phyloP scores from a whole-genome alignment of 2,888 invertebrate genomes.

The Microchrysa polita region DNA sequence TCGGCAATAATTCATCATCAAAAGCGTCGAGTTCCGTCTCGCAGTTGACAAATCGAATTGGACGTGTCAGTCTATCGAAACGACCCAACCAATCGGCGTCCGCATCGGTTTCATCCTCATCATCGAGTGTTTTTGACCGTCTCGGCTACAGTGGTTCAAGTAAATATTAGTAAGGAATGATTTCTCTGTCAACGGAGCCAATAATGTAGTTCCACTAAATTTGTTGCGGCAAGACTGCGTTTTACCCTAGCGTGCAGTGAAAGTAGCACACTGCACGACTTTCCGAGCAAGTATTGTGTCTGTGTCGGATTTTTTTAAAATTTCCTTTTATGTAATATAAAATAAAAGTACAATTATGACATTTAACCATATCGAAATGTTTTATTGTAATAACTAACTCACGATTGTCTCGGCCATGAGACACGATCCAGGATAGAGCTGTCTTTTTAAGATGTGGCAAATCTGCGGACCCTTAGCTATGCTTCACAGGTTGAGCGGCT shows the following conservation, averaged over 20 bases:
- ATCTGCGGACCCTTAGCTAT: no score
- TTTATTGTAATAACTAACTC: neutral
- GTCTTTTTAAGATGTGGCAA: no score
- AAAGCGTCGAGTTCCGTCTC: constrained; percentile 39
- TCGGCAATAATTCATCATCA: constrained; percentile 51
- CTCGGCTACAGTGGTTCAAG: constrained; percentile 19
- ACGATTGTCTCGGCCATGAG: no score
- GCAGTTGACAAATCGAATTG: constrained; percentile 55
- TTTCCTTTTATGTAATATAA: neutral
- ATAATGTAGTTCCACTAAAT: no score
- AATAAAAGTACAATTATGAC: neutral
- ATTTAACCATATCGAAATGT: no score
- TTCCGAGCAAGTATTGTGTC: neutral
- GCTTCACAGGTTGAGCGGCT: no score
- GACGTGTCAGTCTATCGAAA: constrained; percentile 53
- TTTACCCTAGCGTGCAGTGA: no score
- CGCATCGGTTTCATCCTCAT: neutral
- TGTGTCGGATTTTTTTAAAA: neutral
- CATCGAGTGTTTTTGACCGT: constrained; percentile 42
- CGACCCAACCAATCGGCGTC: constrained; percentile 36
- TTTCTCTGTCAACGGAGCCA: no score
- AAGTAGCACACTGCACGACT: no score
- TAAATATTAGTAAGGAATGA: neutral
- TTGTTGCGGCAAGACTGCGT: no score
- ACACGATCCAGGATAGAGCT: no score